Percentiles rank a stretch among this genome's conserved stretches.
Evolutionary conservation across 2,888 invertebrate genomes (phyloP).

Genomic region (Andrena praecox): DNA sequence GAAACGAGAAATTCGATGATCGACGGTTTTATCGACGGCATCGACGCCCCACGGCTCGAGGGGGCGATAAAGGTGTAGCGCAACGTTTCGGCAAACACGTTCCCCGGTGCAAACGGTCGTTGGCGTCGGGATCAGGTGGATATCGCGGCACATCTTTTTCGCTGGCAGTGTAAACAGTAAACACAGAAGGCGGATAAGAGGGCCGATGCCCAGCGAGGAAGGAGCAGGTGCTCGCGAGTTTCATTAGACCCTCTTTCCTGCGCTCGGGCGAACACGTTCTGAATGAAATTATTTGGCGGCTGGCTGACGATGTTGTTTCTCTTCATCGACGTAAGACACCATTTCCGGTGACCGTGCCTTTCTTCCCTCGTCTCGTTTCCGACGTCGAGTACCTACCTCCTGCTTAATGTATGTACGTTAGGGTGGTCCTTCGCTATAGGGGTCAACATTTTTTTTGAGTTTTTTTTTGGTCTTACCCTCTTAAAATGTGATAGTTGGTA

Average conservation of each 20-base stretch:
- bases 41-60: slow-evolving; percentile 21
- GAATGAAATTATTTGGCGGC: slow-evolving; percentile 37
- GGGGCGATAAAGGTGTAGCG: slow-evolving; percentile 24
- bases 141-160: slow-evolving; percentile 22
- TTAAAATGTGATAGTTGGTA: no score
- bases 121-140: slow-evolving; percentile 36
- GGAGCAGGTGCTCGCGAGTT: slow-evolving; percentile 76
- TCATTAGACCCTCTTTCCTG: slow-evolving; percentile 80
- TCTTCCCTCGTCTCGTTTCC: background rate
- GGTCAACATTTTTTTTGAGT: no score
- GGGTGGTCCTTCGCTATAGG: no score
- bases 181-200: slow-evolving; percentile 68
- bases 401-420: no score
- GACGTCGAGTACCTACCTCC: background rate
- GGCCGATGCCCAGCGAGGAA: slow-evolving; percentile 41
- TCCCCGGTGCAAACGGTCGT: slow-evolving; percentile 15
- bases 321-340: slow-evolving; percentile 4
- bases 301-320: slow-evolving; percentile 25
- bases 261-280: background rate
- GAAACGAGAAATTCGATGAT: slow-evolving; percentile 41
- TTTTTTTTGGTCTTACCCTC: no score
- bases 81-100: slow-evolving; percentile 25
- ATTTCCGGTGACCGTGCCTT: slow-evolving; percentile 20
- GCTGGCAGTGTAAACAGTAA: slow-evolving; percentile 56
- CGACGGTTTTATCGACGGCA: slow-evolving; percentile 40